Base-by-base conservation (phyloP, 2,888 invertebrate species). In the Colostygia pectinataria region DNA sequence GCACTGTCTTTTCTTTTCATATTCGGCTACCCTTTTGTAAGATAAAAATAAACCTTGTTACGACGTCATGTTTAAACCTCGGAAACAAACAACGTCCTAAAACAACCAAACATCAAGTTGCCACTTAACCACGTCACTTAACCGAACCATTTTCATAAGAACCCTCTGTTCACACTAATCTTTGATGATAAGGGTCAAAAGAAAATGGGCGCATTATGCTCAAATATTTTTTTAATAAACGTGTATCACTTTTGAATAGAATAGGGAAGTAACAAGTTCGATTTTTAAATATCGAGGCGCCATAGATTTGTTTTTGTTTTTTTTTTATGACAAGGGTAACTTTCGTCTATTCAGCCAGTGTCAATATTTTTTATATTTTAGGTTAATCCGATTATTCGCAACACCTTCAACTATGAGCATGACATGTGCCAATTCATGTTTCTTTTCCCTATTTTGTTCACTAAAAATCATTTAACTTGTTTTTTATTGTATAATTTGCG, bases 91-190 rank as follows among this genome's bases (percentile, higher is more conserved):
- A 83, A 60, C 65, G 71, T 70, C 83, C 85, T 85, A 86, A 86
- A 87, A 88, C 84, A 87, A 86, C 84, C 78, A 83, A 87, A 84
- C 85, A 80, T 74, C 74, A 72, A 74, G 78, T 78, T 80, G 68
- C 85, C 82, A 86, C 85, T 86, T 88, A 85, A 80, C 75, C 76
- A 76, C 80, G 80, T 80, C 85, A 84, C 83, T 83, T 84, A 83
- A 80, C 71, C 49, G 59, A 71, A 75, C 87, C 84, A 80, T 71
- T 66, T 74, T 69, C 65, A 50, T 46, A 59, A 84, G 80, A 66
- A 71, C 71, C 55, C 59, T 40, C 52, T 53, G 53, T 59, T 53
- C 63, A 55, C 59, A 55, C 49, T 51, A 57, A 54, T 55, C 60
- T 61, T 62, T 62, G 59, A 45, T 45, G 59, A 41, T 23, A 55